These are phyloP conservation scores for Trissolcus japonicus DNA, from an alignment of 2,888 invertebrate species.

Conservation along the genomic window DNA sequence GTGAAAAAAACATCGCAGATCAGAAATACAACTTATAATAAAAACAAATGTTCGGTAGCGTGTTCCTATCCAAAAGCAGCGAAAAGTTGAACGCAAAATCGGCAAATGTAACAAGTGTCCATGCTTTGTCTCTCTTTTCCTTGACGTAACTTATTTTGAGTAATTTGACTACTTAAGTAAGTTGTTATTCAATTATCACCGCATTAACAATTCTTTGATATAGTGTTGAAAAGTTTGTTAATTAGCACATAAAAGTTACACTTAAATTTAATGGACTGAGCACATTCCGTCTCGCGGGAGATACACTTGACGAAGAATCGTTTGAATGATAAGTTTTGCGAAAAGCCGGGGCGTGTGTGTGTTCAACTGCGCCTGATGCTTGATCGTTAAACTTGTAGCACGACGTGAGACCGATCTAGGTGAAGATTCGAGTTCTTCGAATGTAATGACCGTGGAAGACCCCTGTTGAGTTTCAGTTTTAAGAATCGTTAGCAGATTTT, in stretches of 20 bases:
- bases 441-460: conserved; percentile 39
- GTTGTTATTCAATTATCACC: conserved; percentile 5
- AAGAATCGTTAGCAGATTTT: conserved; percentile 47
- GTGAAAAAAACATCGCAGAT: no score
- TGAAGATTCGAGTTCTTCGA: conserved; percentile 46
- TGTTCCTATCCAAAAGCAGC: no score
- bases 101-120: no score
- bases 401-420: conserved; percentile 50
- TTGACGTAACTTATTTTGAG: no score
- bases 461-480: conserved; percentile 35
- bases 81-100: no score
- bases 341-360: conserved; percentile 17
- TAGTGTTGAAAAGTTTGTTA: conserved; percentile 11
- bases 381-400: conserved; percentile 49
- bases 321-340: conserved; percentile 26
- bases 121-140: no score
- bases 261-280: conserved; percentile 6
- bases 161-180: background rate
- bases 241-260: conserved; percentile 4
- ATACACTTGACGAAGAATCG: conserved; percentile 16
- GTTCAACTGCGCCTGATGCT: conserved; percentile 13
- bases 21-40: no score
- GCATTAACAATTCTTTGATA: conserved; percentile 3
- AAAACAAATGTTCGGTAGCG: no score
- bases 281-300: background rate